Evolutionary conservation across 2,888 invertebrate genomes (phyloP).

Genomic region (Perizoma affinitatum): DNA sequence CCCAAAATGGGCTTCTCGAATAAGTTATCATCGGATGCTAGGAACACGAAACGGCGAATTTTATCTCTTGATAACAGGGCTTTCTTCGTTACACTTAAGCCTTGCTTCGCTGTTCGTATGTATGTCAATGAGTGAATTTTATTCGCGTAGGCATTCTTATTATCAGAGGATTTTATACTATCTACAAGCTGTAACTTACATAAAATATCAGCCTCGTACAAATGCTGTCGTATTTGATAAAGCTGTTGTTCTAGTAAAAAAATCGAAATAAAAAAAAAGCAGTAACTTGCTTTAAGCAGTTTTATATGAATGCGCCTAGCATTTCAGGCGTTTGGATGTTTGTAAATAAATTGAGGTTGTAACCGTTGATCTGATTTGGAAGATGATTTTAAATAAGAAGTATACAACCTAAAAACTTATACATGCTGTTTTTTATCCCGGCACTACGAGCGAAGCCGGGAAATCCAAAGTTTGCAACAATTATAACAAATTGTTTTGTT

Average conservation of each 20-base stretch:
- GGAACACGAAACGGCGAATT: constrained; percentile 60
- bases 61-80: constrained; percentile 64
- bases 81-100: constrained; percentile 37
- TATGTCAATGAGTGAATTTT: constrained; percentile 25
- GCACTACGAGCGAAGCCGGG: too few species aligned
- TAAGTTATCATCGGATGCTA: constrained; percentile 77
- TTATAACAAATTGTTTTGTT: too few species aligned
- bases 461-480: too few species aligned
- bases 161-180: constrained; percentile 1
- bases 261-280: too few species aligned
- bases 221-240: background rate
- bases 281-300: too few species aligned
- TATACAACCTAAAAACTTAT: too few species aligned
- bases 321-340: too few species aligned
- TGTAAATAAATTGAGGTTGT: too few species aligned
- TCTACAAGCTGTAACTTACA: background rate
- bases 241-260: background rate
- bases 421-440: too few species aligned
- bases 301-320: too few species aligned
- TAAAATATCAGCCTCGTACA: background rate
- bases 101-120: constrained; percentile 17
- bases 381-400: too few species aligned
- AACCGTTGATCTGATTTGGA: too few species aligned
- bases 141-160: constrained; percentile 12
- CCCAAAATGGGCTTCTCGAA: constrained; percentile 68